phyloP scores from a whole-genome alignment of 2,797 vertebrate species.

The Microcaecilia unicolor region DNA sequence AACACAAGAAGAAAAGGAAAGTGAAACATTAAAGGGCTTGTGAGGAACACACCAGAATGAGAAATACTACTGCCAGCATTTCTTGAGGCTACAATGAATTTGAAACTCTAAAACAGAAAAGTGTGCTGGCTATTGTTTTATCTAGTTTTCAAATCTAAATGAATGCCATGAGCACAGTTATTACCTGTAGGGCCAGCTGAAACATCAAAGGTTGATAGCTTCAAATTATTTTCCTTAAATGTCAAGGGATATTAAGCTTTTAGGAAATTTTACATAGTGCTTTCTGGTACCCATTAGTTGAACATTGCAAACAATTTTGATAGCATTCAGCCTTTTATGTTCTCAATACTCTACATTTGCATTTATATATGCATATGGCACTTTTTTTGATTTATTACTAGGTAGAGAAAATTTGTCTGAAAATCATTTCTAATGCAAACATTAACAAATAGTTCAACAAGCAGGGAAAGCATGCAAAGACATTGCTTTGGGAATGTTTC shows the following conservation, averaged over 20 bases:
- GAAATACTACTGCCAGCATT: neutral
- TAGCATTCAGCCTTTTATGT: neutral
- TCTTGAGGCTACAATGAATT: no score
- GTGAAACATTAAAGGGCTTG: accelerated
- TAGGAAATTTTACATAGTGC: neutral
- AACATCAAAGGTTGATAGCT: neutral
- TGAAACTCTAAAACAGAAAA: no score
- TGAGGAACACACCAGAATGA: neutral
- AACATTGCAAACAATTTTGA: neutral
- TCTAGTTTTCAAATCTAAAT: neutral
- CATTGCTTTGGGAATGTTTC: no score
- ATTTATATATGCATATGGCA: neutral
- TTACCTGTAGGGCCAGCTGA: neutral
- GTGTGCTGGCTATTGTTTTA: neutral
- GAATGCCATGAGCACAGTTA: neutral
- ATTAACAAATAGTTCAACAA: neutral
- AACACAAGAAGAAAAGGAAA: accelerated
- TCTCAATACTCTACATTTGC: neutral
- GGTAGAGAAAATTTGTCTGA: conserved; percentile 5
- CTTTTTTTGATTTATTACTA: conserved; percentile 3
- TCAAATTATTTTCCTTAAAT: neutral
- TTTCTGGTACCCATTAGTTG: neutral
- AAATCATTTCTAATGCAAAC: conserved; percentile 1
- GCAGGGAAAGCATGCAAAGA: no score
- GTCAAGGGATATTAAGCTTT: neutral